A percentile compares a stretch with the other conserved stretches of the same genome.
Conservation (phyloP, 2,113 vertebrate species). For the Galemys pyrenaicus region DNA sequence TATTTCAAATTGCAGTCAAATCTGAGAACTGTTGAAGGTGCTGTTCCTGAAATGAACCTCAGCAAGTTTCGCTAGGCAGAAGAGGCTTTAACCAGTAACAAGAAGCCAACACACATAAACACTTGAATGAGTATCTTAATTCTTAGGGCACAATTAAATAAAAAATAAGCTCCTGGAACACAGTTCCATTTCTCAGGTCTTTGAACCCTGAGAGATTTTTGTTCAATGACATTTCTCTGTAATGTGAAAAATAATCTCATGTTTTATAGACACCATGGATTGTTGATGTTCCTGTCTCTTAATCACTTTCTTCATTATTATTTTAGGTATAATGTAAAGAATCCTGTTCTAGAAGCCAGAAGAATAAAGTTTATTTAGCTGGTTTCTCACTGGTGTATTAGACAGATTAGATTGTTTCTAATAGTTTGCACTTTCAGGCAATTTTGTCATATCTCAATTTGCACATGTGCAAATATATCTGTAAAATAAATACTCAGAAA, state of each 20-base stretch:
- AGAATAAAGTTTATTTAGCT: constrained; percentile 9
- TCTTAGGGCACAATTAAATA: constrained; percentile 56
- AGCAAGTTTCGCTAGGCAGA: constrained; percentile 56
- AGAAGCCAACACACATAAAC: not conserved
- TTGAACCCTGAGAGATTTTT: not conserved
- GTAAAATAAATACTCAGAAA: not conserved
- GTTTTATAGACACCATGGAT: not conserved
- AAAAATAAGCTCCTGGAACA: not conserved
- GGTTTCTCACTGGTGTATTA: not conserved
- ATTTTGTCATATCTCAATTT: not conserved
- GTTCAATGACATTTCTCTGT: not conserved
- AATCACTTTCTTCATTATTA: not conserved
- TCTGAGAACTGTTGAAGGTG: not conserved
- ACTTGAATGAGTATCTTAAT: constrained; percentile 48
- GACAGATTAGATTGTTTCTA: not conserved
- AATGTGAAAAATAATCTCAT: not conserved
- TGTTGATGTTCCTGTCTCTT: not conserved
- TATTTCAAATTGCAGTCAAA: constrained; percentile 24
- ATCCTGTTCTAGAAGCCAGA: not conserved
- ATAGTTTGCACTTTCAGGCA: not conserved
- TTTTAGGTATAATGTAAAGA: not conserved
- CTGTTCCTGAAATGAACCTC: constrained; percentile 13
- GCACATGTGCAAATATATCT: not conserved
- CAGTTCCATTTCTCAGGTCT: not conserved
- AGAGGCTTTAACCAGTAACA: constrained; percentile 42